Conservation (phyloP, 2,888 invertebrate genomes). For the Frankliniella intonsa region DNA sequence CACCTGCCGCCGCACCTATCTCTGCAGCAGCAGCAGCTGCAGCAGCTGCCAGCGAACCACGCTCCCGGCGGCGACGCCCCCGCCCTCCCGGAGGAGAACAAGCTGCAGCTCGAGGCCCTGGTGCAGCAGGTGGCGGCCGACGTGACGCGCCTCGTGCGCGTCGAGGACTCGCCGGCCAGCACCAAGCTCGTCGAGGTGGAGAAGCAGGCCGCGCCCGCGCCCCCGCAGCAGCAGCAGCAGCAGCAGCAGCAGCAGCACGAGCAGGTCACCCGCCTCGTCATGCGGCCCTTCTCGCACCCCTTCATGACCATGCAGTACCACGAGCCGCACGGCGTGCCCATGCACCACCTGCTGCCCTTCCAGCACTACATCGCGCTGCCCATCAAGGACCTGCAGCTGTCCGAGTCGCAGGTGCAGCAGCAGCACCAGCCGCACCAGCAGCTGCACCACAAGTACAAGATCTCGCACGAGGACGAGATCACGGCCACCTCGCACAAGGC, state of each 20-base stretch:
- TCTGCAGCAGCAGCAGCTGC: background rate
- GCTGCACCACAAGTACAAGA: conserved; percentile 39
- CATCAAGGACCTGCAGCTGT: conserved; percentile 45
- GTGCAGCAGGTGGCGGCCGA: conserved; percentile 8
- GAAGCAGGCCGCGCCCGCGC: conserved; percentile 32
- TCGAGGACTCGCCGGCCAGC: background rate
- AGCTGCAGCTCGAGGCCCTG: conserved; percentile 7
- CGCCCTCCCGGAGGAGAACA: conserved; percentile 21
- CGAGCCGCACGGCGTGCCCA: conserved; percentile 46
- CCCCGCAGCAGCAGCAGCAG: conserved; percentile 38
- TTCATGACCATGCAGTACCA: conserved; percentile 42
- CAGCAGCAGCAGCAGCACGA: conserved; percentile 48
- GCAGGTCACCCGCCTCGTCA: conserved; percentile 27
- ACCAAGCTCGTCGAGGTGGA: conserved; percentile 21
- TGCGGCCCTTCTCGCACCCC: conserved; percentile 39
- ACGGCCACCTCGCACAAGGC: conserved; percentile 9
- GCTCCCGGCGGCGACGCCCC: background rate
- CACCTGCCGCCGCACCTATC: conserved; percentile 39
- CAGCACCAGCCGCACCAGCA: conserved; percentile 45
- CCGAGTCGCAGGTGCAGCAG: conserved; percentile 43
- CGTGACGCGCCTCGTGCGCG: conserved; percentile 10
- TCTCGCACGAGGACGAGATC: conserved; percentile 35
- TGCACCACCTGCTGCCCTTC: conserved; percentile 50
- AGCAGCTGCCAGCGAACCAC: background rate
- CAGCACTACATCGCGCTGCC: conserved; percentile 25